A percentile compares a stretch with the other conserved stretches of the same genome.
Conservation (phyloP, 64 coral and sea anemone genomes). For the Orbicella faveolata region DNA sequence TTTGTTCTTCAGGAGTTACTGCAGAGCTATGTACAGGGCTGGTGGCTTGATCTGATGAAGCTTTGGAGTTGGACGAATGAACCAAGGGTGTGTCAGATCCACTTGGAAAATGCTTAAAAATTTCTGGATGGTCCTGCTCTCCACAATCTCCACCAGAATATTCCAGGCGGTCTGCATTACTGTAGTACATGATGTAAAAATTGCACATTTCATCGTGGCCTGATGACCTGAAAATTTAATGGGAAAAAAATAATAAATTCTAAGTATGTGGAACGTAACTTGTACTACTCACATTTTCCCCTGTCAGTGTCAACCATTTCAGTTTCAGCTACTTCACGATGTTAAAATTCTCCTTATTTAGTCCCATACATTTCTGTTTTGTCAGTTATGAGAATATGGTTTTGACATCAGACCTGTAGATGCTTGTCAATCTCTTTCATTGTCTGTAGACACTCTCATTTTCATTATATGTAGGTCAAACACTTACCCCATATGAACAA, state of each 20-base stretch:
- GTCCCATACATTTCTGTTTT: too few relatives aligned
- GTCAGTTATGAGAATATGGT: too few relatives aligned
- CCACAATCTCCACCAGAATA: conserved; percentile 26
- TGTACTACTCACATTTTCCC: too few relatives aligned
- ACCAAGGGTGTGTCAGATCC: conserved; percentile 35
- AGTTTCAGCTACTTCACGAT: too few relatives aligned
- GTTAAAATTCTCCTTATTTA: too few relatives aligned
- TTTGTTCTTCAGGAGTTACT: not conserved
- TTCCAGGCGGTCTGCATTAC: not conserved
- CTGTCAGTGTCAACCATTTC: too few relatives aligned
- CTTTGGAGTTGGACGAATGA: not conserved
- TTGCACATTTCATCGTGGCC: conserved; percentile 76
- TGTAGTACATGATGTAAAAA: conserved; percentile 76
- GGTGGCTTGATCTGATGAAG: not conserved
- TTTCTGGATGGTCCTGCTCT: conserved; percentile 9
- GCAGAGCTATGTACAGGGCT: not conserved
- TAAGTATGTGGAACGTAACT: too few relatives aligned
- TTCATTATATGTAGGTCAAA: not conserved
- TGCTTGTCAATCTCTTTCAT: not conserved
- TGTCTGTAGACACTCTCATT: not conserved
- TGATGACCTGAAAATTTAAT: conserved; percentile 41
- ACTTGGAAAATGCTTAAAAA: conserved; percentile 40
- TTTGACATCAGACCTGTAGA: too few relatives aligned
- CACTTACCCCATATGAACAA: conserved; percentile 85
- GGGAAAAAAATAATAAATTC: not conserved